Conservation (phyloP, 1,140 invertebrate genomes). For the Caerostris extrusa region DNA sequence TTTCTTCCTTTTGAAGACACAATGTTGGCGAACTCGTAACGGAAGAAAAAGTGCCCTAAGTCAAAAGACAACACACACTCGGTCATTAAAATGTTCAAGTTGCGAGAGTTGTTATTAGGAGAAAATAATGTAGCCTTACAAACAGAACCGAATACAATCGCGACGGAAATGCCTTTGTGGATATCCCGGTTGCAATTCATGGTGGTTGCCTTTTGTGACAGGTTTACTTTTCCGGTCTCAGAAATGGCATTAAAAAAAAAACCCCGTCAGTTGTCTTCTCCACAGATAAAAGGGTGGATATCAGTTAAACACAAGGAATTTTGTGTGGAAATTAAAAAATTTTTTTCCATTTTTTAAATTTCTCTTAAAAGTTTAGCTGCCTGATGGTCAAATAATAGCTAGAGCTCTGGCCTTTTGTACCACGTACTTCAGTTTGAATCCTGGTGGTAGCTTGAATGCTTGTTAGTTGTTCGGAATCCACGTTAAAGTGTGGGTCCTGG, state of each 20-base stretch:
- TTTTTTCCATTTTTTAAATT: too few relatives aligned
- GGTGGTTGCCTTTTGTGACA: neutral
- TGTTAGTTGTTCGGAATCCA: too few relatives aligned
- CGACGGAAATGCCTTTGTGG: slow-evolving; percentile 6
- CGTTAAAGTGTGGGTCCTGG: too few relatives aligned
- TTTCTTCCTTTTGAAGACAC: too few relatives aligned
- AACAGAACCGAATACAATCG: neutral
- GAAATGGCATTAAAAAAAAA: neutral
- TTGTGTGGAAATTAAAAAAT: too few relatives aligned
- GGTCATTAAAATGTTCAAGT: neutral
- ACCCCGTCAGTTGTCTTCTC: neutral
- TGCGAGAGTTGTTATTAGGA: neutral
- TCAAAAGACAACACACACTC: neutral
- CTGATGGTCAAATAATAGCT: too few relatives aligned
- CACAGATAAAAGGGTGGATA: neutral
- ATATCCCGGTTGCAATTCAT: neutral
- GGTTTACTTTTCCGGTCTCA: neutral
- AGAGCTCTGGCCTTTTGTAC: too few relatives aligned
- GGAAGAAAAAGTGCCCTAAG: too few relatives aligned
- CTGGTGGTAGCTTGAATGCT: too few relatives aligned
- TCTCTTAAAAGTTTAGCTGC: too few relatives aligned
- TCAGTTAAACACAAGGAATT: neutral
- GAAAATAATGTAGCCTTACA: neutral
- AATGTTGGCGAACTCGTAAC: too few relatives aligned
- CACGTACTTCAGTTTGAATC: too few relatives aligned